Conservation (phyloP, 35 echinoderm and acorn worm species). For the Heliocidaris erythrogramma region DNA sequence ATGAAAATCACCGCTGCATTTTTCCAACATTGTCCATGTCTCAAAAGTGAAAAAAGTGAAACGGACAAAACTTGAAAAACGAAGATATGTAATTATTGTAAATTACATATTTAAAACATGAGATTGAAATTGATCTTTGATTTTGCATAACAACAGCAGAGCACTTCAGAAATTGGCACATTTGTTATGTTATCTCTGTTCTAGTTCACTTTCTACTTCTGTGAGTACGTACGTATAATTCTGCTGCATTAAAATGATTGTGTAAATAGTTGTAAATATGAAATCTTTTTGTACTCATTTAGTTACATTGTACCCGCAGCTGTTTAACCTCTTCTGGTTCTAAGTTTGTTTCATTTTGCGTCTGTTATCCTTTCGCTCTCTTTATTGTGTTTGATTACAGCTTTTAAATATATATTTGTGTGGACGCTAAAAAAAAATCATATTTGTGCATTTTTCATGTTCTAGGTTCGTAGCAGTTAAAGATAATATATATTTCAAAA, state of each 20-base stretch:
- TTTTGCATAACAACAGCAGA: background rate
- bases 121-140: too few species aligned
- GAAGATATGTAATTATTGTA: too few species aligned
- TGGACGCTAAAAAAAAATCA: background rate
- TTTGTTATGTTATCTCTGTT: background rate
- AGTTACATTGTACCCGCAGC: background rate
- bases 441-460: background rate
- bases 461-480: background rate
- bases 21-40: background rate
- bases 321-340: background rate
- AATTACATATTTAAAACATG: background rate
- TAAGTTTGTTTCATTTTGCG: background rate
- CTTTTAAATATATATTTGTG: background rate
- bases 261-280: conserved; percentile 7
- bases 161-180: background rate
- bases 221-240: background rate
- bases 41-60: background rate
- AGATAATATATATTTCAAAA: background rate
- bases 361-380: background rate
- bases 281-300: conserved; percentile 8
- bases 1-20: background rate
- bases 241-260: background rate
- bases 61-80: too few species aligned
- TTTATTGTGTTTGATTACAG: background rate
- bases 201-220: background rate